phyloP scores from a whole-genome alignment of 2,888 invertebrate genomes.

The Craniophora ligustri region DNA sequence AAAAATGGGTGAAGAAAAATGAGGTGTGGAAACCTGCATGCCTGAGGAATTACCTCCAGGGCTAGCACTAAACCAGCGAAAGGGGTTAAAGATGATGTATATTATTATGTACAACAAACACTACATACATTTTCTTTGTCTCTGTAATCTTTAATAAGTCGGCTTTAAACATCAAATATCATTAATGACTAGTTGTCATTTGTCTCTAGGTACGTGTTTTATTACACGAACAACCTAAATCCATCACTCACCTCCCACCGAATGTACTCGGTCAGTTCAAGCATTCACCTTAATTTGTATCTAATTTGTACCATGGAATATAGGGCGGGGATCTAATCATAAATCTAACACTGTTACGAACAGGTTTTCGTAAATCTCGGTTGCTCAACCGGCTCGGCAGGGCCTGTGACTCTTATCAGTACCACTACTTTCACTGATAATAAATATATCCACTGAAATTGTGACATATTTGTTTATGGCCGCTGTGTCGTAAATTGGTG shows the following conservation, averaged over 20 bases:
- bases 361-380: conserved; percentile 26
- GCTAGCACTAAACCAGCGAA: too few relatives aligned
- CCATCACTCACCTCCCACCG: neutral
- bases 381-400: conserved; percentile 45
- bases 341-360: conserved; percentile 10
- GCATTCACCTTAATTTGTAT: neutral
- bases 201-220: neutral
- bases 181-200: conserved; percentile 2
- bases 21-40: too few relatives aligned
- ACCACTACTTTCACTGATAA: conserved; percentile 67
- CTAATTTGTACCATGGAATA: neutral
- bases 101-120: too few relatives aligned
- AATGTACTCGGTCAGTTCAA: neutral
- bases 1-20: too few relatives aligned
- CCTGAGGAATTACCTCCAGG: too few relatives aligned
- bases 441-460: conserved; percentile 56
- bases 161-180: neutral
- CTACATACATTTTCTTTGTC: too few relatives aligned
- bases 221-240: neutral
- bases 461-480: conserved; percentile 46
- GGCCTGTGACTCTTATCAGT: conserved; percentile 39
- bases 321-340: neutral
- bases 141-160: too few relatives aligned
- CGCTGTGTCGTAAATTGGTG: conserved; percentile 21
- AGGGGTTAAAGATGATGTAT: too few relatives aligned